Base-by-base conservation (phyloP, 2,797 vertebrate genomes). In the Acanthurus leucopareius region DNA sequence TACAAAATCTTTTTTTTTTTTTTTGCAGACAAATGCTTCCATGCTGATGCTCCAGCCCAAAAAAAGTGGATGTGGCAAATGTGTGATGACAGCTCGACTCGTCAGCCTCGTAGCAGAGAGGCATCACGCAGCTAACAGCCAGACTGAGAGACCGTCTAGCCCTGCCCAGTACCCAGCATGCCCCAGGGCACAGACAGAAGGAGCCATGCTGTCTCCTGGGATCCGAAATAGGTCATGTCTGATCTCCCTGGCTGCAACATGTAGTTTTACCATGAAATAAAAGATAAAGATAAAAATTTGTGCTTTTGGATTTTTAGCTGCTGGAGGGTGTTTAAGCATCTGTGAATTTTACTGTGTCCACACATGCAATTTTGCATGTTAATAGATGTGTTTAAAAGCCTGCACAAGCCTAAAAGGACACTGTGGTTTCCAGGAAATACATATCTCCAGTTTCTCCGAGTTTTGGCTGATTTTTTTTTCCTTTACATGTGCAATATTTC, bases 131-230 rank as follows among this genome's bases (percentile, higher is more conserved):
- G 73, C 47, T 7, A 60, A 47, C 51, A 71, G 54, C 52, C 71
- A 67, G 35, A 45, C 64, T 35, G 77, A 73, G 54, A 70, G 76
- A 32, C 45, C 0, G 62, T 77, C 82, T 70, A 25, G 72, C 74
- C 66, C 56, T 82, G 85, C 85, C 86, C 83, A 82, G 22, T 73
- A 77, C 85, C 85, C 85, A 89, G 83, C 83, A 79, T 79, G 89
- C 89, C 84, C 53, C 76, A 57, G 88, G 91, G 82, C 86, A 75
- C 86, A 91, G 89, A 87, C 88, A 84, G 82, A 85, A 75, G 81
- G 61, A 85, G 82, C 71, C 75, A 28, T 56, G 7, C 79, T 69
- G 80, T 86, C 89, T 89, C 68, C 73, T 68, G 58, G 14, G 73
- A 86, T 54, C 67, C 13, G 56, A 91, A 91, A 86, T 85, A 83